phyloP scores from a whole-genome alignment of 2,888 invertebrate genomes.

The Pseudeuparius sepicola region DNA sequence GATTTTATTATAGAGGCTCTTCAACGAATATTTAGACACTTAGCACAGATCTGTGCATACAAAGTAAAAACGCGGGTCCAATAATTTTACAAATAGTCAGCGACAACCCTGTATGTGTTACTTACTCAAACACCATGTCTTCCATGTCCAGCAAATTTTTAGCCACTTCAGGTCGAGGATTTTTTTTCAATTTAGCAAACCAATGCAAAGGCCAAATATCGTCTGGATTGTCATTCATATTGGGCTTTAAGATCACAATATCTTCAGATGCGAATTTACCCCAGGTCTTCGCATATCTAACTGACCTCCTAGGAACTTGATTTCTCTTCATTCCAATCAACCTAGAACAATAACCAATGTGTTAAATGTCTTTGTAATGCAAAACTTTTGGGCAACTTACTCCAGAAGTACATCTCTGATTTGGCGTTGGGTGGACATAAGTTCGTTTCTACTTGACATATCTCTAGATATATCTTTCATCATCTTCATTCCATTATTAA shows the following conservation, averaged over 20 bases:
- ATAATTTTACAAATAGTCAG: too few relatives aligned
- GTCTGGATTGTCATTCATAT: conserved; percentile 20
- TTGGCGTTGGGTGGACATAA: conserved; percentile 39
- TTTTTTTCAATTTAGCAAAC: conserved; percentile 40
- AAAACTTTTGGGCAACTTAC: too few relatives aligned
- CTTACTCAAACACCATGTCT: conserved; percentile 29
- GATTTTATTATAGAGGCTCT: too few relatives aligned
- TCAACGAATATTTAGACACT: too few relatives aligned
- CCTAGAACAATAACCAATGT: neutral
- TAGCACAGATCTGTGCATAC: too few relatives aligned
- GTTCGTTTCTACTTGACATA: conserved; percentile 31
- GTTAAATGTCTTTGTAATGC: too few relatives aligned
- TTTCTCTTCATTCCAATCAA: neutral
- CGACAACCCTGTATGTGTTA: too few relatives aligned
- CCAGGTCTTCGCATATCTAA: too few relatives aligned
- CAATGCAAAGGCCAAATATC: conserved; percentile 43
- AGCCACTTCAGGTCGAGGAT: conserved; percentile 29
- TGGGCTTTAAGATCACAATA: conserved; percentile 24
- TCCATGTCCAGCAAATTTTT: conserved; percentile 41
- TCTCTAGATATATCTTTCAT: conserved; percentile 36
- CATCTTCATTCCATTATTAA: conserved; percentile 54
- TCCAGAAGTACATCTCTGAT: conserved; percentile 39
- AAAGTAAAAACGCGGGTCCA: too few relatives aligned
- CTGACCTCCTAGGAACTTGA: too few relatives aligned
- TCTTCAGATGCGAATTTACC: too few relatives aligned